These are phyloP conservation scores for Drosophila diplacantha DNA, from an alignment of 2,888 invertebrate species.

Conservation along the genomic window DNA sequence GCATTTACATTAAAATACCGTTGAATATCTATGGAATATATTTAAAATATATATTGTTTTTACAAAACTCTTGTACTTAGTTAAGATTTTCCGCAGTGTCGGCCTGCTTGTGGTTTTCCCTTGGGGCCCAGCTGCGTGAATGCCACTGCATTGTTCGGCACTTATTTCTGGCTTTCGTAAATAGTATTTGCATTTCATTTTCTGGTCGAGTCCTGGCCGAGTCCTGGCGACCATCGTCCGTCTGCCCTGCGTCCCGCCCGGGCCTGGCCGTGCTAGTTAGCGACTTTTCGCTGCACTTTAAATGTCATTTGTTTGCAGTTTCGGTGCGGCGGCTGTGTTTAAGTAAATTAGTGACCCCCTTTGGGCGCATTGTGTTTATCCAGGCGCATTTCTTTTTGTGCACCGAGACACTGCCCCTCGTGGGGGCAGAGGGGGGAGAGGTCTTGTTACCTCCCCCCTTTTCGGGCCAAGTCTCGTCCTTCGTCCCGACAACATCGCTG, in stretches of 20 bases:
- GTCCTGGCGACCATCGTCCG: slow-evolving; percentile 27
- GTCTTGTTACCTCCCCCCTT: neutral
- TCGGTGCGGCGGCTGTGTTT: slow-evolving; percentile 57
- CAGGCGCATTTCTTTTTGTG: slow-evolving; percentile 61
- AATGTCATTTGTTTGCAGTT: slow-evolving; percentile 64
- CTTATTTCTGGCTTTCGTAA: slow-evolving; percentile 57
- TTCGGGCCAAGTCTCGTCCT: slow-evolving; percentile 12
- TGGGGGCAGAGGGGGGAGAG: neutral
- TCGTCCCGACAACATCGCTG: slow-evolving; percentile 38
- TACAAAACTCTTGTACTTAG: neutral
- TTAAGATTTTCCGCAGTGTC: slow-evolving; percentile 12
- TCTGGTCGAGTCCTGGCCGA: slow-evolving; percentile 35
- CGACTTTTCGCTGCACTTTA: slow-evolving; percentile 70
- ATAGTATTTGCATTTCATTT: slow-evolving; percentile 67
- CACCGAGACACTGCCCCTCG: slow-evolving; percentile 48
- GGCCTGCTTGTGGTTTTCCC: slow-evolving; percentile 10
- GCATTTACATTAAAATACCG: too few relatives aligned
- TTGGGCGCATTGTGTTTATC: slow-evolving; percentile 59
- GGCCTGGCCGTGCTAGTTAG: slow-evolving; percentile 53
- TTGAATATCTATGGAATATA: neutral
- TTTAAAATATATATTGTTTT: neutral
- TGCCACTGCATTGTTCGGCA: slow-evolving; percentile 49
- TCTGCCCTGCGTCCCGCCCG: slow-evolving; percentile 2
- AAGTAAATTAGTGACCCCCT: slow-evolving; percentile 63
- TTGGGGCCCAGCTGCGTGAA: slow-evolving; percentile 19